These are phyloP conservation scores for Amphilophus citrinellus DNA, from an alignment of 2,113 vertebrate species.

Conservation along the genomic window DNA sequence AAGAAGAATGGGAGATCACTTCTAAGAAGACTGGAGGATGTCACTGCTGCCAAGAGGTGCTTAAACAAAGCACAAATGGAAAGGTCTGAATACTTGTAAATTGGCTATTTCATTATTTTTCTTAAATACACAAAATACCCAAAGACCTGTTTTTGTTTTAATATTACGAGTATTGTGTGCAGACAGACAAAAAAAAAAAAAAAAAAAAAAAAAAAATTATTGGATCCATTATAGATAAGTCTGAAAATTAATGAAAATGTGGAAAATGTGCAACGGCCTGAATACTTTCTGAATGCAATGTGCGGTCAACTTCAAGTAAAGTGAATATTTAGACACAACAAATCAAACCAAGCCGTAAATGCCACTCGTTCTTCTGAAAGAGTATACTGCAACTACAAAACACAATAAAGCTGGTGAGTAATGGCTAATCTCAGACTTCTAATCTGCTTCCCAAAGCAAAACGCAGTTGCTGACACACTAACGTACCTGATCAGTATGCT, in stretches of 20 bases:
- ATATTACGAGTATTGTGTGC: not conserved
- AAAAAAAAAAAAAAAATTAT: not conserved
- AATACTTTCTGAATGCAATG: not conserved
- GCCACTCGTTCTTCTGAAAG: not conserved
- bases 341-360: not conserved
- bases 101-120: not conserved
- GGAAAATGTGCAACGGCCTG: not conserved
- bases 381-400: not conserved
- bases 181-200: not conserved
- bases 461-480: constrained; percentile 1
- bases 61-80: constrained; percentile 4
- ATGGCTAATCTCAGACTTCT: not conserved
- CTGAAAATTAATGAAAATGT: not conserved
- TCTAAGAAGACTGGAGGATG: not conserved
- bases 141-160: not conserved
- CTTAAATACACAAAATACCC: not conserved
- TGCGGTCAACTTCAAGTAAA: not conserved
- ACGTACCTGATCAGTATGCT: not conserved
- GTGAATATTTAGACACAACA: not conserved
- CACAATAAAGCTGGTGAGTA: not conserved
- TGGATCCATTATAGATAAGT: not conserved
- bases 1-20: constrained; percentile 10
- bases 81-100: not conserved
- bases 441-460: not conserved
- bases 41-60: not conserved